Percentiles rank a stretch among this genome's conserved stretches.
These are phyloP conservation scores for Bombylius discolor DNA, from an alignment of 2,888 invertebrate species.

Conservation along the genomic window DNA sequence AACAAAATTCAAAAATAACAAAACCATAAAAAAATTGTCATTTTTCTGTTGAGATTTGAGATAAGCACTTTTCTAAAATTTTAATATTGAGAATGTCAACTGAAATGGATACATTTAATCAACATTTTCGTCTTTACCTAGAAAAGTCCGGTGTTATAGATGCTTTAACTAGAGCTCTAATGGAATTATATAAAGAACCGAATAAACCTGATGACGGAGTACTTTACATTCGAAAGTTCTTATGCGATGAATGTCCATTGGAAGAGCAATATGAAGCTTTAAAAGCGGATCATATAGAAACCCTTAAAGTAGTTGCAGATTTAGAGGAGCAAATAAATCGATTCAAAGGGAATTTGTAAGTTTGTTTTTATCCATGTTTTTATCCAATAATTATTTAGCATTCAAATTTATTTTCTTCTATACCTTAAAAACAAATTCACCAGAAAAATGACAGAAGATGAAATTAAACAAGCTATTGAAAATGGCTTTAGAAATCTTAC, in stretches of 20 bases:
- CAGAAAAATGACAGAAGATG: not conserved
- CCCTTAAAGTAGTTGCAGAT: constrained; percentile 24
- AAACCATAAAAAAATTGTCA: no score
- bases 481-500: constrained; percentile 40
- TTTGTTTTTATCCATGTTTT: not conserved
- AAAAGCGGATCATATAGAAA: constrained; percentile 29
- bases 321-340: constrained; percentile 31
- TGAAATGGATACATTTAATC: constrained; percentile 16
- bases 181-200: constrained; percentile 34
- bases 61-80: no score
- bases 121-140: constrained; percentile 34
- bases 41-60: no score
- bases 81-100: no score
- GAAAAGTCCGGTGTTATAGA: constrained; percentile 35
- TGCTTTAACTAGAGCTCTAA: constrained; percentile 32
- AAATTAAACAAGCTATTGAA: constrained; percentile 19
- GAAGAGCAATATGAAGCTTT: constrained; percentile 30
- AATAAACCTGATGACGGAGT: constrained; percentile 36
- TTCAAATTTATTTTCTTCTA: no score
- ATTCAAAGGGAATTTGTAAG: constrained; percentile 24
- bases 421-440: not conserved
- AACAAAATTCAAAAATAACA: no score
- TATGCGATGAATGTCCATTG: constrained; percentile 34
- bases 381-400: not conserved
- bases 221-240: constrained; percentile 32